Evolutionary conservation across 2,113 vertebrate species (phyloP).

Genomic region (Oceanites oceanicus): DNA sequence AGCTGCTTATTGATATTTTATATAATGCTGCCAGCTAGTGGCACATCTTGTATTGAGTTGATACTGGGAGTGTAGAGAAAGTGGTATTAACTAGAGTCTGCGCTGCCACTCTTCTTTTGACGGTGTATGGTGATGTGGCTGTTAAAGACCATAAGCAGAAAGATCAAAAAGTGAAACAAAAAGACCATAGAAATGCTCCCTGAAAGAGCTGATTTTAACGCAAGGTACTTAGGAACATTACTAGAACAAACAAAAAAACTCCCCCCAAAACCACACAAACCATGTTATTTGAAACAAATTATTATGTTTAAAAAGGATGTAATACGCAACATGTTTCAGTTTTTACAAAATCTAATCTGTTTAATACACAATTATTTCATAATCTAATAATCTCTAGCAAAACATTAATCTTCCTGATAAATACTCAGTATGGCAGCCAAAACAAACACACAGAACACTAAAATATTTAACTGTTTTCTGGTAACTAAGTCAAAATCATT

Average conservation of each 20-base stretch:
- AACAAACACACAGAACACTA: background rate
- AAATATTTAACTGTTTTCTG: background rate
- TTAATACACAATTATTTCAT: background rate
- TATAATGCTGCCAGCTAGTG: constrained; percentile 81
- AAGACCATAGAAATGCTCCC: background rate
- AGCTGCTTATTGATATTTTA: constrained; percentile 64
- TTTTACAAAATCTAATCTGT: background rate
- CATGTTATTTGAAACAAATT: background rate
- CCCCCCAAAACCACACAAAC: background rate
- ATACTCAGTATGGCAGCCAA: background rate
- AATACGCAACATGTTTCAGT: background rate
- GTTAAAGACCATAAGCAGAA: background rate
- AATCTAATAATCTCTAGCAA: background rate
- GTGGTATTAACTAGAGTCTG: background rate
- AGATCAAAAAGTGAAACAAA: background rate
- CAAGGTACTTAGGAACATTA: background rate
- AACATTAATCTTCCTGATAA: background rate
- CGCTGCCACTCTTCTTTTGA: background rate
- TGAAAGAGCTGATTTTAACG: background rate
- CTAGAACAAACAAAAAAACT: background rate
- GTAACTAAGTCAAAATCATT: background rate
- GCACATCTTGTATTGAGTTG: constrained; percentile 55
- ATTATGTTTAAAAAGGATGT: background rate
- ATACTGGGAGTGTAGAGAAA: background rate
- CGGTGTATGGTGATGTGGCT: background rate